These are phyloP conservation scores for Galemys pyrenaicus DNA, from an alignment of 2,113 vertebrate genomes.

Conservation along the genomic window DNA sequence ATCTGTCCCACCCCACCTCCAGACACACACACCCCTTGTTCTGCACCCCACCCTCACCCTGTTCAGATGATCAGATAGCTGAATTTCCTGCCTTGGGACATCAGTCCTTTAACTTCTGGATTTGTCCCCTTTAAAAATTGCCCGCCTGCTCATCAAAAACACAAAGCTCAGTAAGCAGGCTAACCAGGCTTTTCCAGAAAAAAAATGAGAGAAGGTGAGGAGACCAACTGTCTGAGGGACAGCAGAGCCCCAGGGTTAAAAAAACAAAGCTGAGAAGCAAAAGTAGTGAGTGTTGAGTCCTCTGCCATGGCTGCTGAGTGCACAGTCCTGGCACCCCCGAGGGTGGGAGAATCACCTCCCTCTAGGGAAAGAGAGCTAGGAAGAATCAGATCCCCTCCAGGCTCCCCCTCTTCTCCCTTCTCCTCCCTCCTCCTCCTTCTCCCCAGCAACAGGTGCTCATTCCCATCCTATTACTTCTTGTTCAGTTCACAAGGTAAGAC, in stretches of 20 bases:
- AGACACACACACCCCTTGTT: neutral
- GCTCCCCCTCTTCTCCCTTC: neutral
- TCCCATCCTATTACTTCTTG: neutral
- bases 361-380: conserved; percentile 11
- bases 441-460: neutral
- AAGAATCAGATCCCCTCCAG: neutral
- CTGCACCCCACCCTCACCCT: too few relatives aligned
- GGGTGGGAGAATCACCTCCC: neutral
- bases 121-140: conserved; percentile 24
- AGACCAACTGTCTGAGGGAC: neutral
- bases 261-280: neutral
- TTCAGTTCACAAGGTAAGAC: neutral
- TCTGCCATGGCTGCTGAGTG: conserved; percentile 33
- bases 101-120: neutral
- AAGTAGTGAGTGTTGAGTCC: neutral
- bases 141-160: neutral
- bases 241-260: neutral
- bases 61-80: neutral
- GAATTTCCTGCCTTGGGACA: neutral
- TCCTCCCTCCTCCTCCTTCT: neutral
- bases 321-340: neutral
- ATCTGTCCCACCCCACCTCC: neutral
- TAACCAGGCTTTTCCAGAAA: neutral
- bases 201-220: neutral
- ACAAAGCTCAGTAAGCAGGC: neutral